Base-by-base conservation (phyloP, 2,797 vertebrate genomes). In the Phrynocephalus guinanensis region DNA sequence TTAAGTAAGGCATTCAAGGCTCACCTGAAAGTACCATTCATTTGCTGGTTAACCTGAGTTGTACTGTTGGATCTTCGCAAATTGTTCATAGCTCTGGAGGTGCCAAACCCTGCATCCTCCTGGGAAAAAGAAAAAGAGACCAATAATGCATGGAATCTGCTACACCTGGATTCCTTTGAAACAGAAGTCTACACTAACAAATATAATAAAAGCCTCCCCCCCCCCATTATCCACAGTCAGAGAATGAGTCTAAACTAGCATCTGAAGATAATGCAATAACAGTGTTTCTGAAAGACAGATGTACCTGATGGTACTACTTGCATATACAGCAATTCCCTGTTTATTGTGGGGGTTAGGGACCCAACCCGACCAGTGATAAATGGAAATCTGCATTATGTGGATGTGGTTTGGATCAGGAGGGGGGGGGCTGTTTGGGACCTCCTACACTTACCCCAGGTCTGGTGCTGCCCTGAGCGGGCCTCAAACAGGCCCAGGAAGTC, bases 1-100 rank as follows among this genome's bases (percentile, higher is more conserved):
- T 66, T 79, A 73, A 66, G 11, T 1, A 80, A 52, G 20, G n/a
- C 38, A 38, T 60, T 70, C 75, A 68, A n/a, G n/a, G 20, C 86
- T 82, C 96, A 99, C 98, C 98, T 98, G 93, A 75, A 81, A 0
- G 92, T 60, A 76, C 94, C n/a, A 88, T 96, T 95, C 91, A 93
- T 95, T 80, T 94, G 96, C 96, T 97, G 98, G 95, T 96, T 97
- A 68, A 99, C 98, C 89, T 98, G 98, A 0, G 98, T 99, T 92
- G 98, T 97, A 93, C 99, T 99, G 96, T 96, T 99, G 85, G 98
- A 99, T 30, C 99, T 95, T 44, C 98, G 94, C 6, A 99, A 96
- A 95, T 99, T 99, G 96, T 99, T 99, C 95, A 98, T 97, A 15
- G 98, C 97, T 86, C 97, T 95, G 33, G 97, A 95, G 72, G 94